Percentiles rank a stretch among this genome's conserved stretches.
phyloP scores from a whole-genome alignment of 2,113 vertebrate genomes.

The Crypturellus undulatus region DNA sequence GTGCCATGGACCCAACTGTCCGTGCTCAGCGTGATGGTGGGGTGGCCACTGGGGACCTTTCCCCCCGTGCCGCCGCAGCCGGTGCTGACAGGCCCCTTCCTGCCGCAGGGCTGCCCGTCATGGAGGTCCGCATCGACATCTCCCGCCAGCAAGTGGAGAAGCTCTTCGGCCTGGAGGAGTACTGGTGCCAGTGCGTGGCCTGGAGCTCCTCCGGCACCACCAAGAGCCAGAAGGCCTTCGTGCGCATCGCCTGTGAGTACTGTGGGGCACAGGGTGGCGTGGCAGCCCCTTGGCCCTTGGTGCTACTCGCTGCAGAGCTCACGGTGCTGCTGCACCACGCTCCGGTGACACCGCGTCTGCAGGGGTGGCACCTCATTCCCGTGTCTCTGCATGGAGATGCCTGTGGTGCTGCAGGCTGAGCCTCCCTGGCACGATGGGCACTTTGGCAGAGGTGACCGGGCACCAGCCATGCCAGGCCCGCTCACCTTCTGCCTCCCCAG shows the following conservation, averaged over 20 bases:
- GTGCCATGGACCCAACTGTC: background rate
- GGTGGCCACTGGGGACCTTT: rapidly evolving
- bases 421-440: background rate
- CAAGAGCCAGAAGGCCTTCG: constrained; percentile 97
- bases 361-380: background rate
- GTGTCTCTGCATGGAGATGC: no score
- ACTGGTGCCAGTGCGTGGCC: constrained; percentile 99
- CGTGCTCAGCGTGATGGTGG: background rate
- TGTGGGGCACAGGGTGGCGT: background rate
- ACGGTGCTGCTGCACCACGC: no score
- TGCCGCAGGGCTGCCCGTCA: constrained; percentile 87
- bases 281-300: no score
- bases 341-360: background rate
- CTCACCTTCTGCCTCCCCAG: constrained; percentile 71
- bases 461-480: rapidly evolving
- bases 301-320: no score
- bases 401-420: background rate
- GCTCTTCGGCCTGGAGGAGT: constrained; percentile 96
- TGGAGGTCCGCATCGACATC: constrained; percentile 95
- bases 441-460: background rate
- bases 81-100: background rate
- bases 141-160: constrained; percentile 99
- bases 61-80: rapidly evolving
- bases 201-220: constrained; percentile 98
- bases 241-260: constrained; percentile 96